Evolutionary conservation across 2,888 invertebrate genomes (phyloP).

Genomic region (Caenorhabditis japonica): DNA sequence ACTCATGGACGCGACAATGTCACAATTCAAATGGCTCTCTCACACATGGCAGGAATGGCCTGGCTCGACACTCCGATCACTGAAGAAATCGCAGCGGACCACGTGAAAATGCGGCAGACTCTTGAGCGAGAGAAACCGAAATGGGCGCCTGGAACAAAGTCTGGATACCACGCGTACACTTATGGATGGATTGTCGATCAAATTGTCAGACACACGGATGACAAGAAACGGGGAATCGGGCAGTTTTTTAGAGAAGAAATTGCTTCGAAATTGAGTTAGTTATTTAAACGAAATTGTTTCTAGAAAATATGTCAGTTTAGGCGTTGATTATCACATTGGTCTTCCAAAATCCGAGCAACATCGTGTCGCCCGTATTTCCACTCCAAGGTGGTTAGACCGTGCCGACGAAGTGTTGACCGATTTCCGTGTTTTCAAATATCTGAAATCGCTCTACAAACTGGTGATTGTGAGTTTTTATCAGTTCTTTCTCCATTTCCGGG

Average conservation of each 20-base stretch:
- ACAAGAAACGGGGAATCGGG: conserved; percentile 54
- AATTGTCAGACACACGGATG: conserved; percentile 56
- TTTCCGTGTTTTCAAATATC: conserved; percentile 52
- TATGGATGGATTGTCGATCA: conserved; percentile 64
- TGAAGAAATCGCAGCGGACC: conserved; percentile 61
- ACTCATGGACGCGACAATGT: conserved; percentile 66
- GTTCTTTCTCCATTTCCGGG: conserved; percentile 11
- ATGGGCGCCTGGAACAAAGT: conserved; percentile 65
- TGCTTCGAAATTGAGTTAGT: conserved; percentile 39
- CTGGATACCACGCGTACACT: conserved; percentile 60
- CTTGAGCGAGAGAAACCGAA: conserved; percentile 63
- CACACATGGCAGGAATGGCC: conserved; percentile 66
- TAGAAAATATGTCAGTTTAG: conserved; percentile 57
- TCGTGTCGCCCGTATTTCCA: conserved; percentile 60
- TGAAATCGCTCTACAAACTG: conserved; percentile 52
- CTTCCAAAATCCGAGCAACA: conserved; percentile 64
- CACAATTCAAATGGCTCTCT: conserved; percentile 65
- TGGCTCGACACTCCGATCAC: conserved; percentile 65
- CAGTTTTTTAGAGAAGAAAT: conserved; percentile 54
- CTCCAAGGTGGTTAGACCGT: conserved; percentile 51
- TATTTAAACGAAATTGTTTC: too few relatives aligned
- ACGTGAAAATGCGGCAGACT: conserved; percentile 52
- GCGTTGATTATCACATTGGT: conserved; percentile 77
- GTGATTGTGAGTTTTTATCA: conserved; percentile 35
- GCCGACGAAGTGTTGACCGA: conserved; percentile 57